Conservation (phyloP, 2,888 invertebrate genomes). For the Aphodius granarius region DNA sequence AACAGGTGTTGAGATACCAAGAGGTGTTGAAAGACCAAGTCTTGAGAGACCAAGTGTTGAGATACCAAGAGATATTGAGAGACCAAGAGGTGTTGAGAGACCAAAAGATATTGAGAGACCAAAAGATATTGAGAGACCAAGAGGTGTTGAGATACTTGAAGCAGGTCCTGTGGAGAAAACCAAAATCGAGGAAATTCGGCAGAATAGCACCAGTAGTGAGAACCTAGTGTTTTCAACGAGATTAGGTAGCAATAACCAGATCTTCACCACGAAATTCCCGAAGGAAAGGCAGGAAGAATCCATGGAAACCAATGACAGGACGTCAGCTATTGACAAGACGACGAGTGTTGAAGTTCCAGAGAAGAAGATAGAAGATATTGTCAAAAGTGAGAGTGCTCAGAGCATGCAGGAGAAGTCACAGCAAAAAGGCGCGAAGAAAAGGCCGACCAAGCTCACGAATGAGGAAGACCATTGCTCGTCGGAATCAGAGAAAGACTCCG, state of each 20-base stretch:
- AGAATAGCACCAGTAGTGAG: slow-evolving; percentile 52
- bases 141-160: neutral
- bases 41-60: neutral
- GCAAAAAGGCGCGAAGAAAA: neutral
- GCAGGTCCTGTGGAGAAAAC: slow-evolving; percentile 17
- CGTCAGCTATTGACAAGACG: neutral
- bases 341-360: neutral
- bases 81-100: neutral
- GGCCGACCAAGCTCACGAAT: slow-evolving; percentile 36
- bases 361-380: neutral
- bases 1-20: neutral
- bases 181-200: slow-evolving; percentile 38
- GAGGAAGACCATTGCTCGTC: slow-evolving; percentile 63
- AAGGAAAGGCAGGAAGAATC: slow-evolving; percentile 40
- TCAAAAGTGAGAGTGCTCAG: slow-evolving; percentile 1
- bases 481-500: slow-evolving; percentile 74
- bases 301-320: slow-evolving; percentile 1
- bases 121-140: neutral
- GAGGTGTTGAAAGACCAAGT: neutral
- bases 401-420: neutral
- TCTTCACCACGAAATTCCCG: slow-evolving; percentile 60
- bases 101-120: neutral
- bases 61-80: neutral
- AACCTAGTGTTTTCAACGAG: slow-evolving; percentile 68
- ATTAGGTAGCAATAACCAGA: slow-evolving; percentile 69